Evolutionary conservation across 2,888 invertebrate genomes (phyloP).

Genomic region (Digitonthophagus gazella): DNA sequence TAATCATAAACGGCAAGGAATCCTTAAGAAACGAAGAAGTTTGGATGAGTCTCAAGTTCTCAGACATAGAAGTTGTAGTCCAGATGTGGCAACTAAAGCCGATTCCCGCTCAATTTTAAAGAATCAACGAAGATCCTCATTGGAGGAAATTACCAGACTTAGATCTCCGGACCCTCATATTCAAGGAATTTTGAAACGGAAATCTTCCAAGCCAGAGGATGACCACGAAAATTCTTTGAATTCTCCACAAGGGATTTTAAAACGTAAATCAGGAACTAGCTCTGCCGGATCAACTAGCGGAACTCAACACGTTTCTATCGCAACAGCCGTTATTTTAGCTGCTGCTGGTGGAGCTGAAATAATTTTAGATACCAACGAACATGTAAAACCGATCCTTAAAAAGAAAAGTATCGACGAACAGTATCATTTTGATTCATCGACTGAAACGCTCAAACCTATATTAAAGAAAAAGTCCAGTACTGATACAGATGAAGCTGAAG

Average conservation of each 20-base stretch:
- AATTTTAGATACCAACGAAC: slow-evolving; percentile 44
- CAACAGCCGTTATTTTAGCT: slow-evolving; percentile 65
- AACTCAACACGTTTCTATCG: slow-evolving; percentile 67
- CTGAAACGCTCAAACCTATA: slow-evolving; percentile 69
- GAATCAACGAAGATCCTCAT: slow-evolving; percentile 65
- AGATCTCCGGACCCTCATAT: slow-evolving; percentile 65
- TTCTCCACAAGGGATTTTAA: slow-evolving; percentile 75
- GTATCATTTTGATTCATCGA: slow-evolving; percentile 51
- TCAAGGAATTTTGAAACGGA: slow-evolving; percentile 68
- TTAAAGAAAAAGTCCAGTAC: slow-evolving; percentile 82
- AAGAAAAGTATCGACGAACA: slow-evolving; percentile 77
- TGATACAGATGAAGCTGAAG: slow-evolving; percentile 73
- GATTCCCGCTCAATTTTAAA: slow-evolving; percentile 68
- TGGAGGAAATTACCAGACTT: slow-evolving; percentile 65
- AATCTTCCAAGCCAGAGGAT: slow-evolving; percentile 63
- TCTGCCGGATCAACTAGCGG: slow-evolving; percentile 56
- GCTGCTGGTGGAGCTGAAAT: slow-evolving; percentile 60
- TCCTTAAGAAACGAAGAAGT: slow-evolving; percentile 79
- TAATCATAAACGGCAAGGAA: slow-evolving; percentile 68
- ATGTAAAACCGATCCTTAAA: slow-evolving; percentile 76
- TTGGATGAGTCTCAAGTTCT: slow-evolving; percentile 75
- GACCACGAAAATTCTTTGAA: slow-evolving; percentile 60
- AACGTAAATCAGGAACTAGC: slow-evolving; percentile 72
- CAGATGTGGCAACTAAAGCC: slow-evolving; percentile 61
- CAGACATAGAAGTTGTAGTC: slow-evolving; percentile 67